These are phyloP conservation scores for Capricornis sumatraensis DNA, from an alignment of 2,113 vertebrate species.

Conservation along the genomic window DNA sequence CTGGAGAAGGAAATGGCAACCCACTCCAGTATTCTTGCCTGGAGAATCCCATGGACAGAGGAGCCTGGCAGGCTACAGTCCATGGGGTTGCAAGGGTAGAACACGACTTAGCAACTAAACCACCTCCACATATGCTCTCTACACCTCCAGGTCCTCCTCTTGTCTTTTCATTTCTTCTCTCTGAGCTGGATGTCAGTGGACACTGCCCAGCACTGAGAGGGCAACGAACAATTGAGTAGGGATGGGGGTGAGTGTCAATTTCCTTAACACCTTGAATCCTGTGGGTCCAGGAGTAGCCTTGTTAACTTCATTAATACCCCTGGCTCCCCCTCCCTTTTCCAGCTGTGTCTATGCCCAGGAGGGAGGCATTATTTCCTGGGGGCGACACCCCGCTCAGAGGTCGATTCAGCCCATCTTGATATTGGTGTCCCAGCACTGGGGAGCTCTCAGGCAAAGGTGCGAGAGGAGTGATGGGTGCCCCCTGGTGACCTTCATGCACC, in stretches of 20 bases:
- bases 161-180: not conserved
- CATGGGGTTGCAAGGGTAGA: too few species aligned
- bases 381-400: not conserved
- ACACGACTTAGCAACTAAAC: too few species aligned
- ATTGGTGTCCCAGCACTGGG: not conserved
- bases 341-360: not conserved
- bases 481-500: not conserved
- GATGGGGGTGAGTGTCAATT: not conserved
- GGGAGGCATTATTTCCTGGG: not conserved
- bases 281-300: not conserved
- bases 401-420: not conserved
- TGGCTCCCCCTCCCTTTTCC: not conserved
- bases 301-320: not conserved
- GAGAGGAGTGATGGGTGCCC: not conserved
- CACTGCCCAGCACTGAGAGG: accelerated
- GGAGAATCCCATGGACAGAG: too few species aligned
- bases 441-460: not conserved
- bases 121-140: not conserved
- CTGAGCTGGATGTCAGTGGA: not conserved
- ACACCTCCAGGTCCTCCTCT: not conserved
- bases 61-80: too few species aligned
- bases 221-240: accelerated
- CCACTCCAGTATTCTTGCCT: too few species aligned
- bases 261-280: not conserved
- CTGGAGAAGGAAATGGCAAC: too few species aligned